phyloP scores from a whole-genome alignment of 2,888 invertebrate genomes.

The Metalampra italica region DNA sequence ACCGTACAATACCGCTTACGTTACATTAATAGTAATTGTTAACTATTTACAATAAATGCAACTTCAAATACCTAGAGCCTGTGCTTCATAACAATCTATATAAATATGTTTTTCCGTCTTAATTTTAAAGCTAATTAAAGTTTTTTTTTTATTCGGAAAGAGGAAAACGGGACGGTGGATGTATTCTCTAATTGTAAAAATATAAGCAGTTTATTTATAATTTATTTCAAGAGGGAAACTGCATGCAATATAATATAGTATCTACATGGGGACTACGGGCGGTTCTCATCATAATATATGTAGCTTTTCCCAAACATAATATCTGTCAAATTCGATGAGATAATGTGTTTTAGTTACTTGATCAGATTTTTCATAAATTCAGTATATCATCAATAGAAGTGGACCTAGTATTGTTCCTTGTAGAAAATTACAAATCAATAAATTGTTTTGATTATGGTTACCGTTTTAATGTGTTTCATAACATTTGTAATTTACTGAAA shows the following conservation, averaged over 20 bases:
- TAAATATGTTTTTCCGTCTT: constrained; percentile 67
- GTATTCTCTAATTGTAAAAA: constrained; percentile 61
- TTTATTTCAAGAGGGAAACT: constrained; percentile 35
- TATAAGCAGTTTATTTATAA: constrained; percentile 50
- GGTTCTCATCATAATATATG: not conserved
- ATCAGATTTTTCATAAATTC: not conserved
- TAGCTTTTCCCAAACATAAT: not conserved
- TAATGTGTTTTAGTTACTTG: not conserved
- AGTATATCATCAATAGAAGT: constrained; percentile 12
- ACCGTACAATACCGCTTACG: constrained; percentile 67
- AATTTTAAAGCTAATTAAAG: constrained; percentile 72
- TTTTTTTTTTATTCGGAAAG: constrained; percentile 61
- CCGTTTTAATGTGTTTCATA: no score
- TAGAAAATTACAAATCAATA: constrained; percentile 21
- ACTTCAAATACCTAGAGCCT: constrained; percentile 73
- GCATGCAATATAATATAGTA: constrained; percentile 35
- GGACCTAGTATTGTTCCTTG: constrained; percentile 32
- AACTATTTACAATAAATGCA: constrained; percentile 78
- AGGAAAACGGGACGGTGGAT: constrained; percentile 77
- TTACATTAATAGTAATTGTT: constrained; percentile 52
- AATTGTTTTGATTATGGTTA: not conserved
- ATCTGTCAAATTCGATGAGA: not conserved
- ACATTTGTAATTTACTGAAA: no score
- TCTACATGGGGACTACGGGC: constrained; percentile 7
- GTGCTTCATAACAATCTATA: constrained; percentile 77